These are phyloP conservation scores for Semnopithecus entellus DNA, from an alignment of 2,113 vertebrate species.

Conservation along the genomic window DNA sequence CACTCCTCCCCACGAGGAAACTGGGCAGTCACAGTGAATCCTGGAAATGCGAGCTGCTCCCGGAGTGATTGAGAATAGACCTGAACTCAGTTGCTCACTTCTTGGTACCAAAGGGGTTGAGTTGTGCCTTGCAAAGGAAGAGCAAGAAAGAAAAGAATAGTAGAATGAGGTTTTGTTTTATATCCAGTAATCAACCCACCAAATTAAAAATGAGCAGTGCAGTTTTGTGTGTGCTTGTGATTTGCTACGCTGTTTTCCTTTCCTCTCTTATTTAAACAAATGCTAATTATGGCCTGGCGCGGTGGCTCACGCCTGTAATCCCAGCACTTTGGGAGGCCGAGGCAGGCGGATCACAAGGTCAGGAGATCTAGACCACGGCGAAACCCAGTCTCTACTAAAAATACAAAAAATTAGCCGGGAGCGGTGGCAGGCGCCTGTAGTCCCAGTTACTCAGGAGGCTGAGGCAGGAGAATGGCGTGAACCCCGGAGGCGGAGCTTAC, in stretches of 20 bases:
- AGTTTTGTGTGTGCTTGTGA: neutral
- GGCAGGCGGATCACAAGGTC: no score
- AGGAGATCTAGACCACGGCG: no score
- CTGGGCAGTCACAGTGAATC: neutral
- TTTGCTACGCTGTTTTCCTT: neutral
- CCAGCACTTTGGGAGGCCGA: no score
- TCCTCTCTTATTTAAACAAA: neutral
- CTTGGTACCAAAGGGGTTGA: neutral
- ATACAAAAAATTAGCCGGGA: no score
- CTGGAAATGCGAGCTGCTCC: neutral
- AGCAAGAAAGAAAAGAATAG: neutral
- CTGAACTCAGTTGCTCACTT: neutral
- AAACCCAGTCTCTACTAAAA: no score
- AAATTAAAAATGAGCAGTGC: neutral
- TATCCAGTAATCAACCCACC: neutral
- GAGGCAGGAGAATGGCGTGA: no score
- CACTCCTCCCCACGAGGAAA: neutral
- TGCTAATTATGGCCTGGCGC: neutral
- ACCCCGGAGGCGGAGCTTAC: no score
- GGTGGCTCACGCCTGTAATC: no score
- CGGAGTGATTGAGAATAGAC: neutral
- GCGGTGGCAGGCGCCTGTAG: no score
- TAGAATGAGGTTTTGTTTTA: neutral
- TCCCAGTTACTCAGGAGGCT: no score
- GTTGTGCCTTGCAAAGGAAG: neutral